Conservation (phyloP, 1,140 invertebrate species). For the Acarapis woodi region DNA sequence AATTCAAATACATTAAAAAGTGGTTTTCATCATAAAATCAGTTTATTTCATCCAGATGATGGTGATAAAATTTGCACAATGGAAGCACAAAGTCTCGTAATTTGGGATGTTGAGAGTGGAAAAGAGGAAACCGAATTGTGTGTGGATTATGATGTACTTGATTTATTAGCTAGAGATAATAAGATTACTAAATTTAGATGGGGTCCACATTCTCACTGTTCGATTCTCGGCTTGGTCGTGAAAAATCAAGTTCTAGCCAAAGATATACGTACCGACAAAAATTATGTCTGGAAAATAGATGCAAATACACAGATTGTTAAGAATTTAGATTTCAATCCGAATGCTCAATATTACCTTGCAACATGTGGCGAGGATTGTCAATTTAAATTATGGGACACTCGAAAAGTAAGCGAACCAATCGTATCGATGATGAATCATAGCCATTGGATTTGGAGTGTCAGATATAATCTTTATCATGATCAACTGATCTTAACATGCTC, state of each 20-base stretch:
- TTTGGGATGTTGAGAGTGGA: conserved; percentile 28
- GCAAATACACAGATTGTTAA: conserved; percentile 62
- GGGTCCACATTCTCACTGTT: conserved; percentile 69
- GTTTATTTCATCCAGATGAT: conserved; percentile 52
- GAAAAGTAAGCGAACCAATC: conserved; percentile 42
- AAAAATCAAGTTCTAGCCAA: conserved; percentile 56
- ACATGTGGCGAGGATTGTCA: conserved; percentile 82
- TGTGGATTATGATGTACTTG: conserved; percentile 14
- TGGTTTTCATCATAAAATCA: not conserved
- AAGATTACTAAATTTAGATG: conserved; percentile 54
- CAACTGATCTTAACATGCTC: conserved; percentile 78
- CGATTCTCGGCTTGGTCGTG: conserved; percentile 48
- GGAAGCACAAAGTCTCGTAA: conserved; percentile 33
- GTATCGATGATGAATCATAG: conserved; percentile 61
- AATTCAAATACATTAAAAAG: conserved; percentile 5
- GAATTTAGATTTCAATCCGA: conserved; percentile 85
- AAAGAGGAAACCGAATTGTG: not conserved
- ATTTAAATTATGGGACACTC: conserved; percentile 80
- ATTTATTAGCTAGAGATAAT: conserved; percentile 28
- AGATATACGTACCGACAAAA: conserved; percentile 34
- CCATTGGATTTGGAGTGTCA: conserved; percentile 82
- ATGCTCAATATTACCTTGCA: conserved; percentile 70
- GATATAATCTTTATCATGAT: conserved; percentile 87
- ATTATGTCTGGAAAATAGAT: conserved; percentile 35
- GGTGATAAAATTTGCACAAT: conserved; percentile 33